phyloP scores from a whole-genome alignment of 2,113 vertebrate genomes.

The Trochalopteron elliotii region DNA sequence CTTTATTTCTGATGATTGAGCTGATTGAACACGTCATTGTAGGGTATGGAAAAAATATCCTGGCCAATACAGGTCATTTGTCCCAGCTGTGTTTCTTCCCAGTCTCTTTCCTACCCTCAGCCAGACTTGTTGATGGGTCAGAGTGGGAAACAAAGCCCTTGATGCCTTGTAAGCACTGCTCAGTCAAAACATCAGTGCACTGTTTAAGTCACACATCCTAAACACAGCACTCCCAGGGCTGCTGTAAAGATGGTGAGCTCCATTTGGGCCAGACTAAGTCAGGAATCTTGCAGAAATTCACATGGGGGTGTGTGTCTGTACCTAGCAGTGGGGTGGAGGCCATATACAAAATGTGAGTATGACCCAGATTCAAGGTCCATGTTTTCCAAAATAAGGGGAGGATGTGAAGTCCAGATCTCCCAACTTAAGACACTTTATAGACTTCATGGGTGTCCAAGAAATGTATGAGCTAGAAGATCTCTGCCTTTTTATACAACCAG shows the following conservation, averaged over 20 bases:
- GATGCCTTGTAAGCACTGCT: not conserved
- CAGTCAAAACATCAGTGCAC: not conserved
- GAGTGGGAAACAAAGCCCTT: not conserved
- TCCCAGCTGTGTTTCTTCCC: not conserved
- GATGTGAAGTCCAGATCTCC: not conserved
- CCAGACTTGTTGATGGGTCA: not conserved
- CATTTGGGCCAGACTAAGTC: accelerated
- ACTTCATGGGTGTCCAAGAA: not conserved
- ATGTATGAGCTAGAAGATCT: not conserved
- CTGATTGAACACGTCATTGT: not conserved
- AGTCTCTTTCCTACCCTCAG: not conserved
- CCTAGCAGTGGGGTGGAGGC: not conserved
- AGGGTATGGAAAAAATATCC: not conserved
- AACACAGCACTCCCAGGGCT: not conserved
- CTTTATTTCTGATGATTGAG: not conserved
- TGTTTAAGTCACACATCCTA: not conserved
- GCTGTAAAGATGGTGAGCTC: not conserved
- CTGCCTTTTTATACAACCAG: not conserved
- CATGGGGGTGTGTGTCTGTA: accelerated
- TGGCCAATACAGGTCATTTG: not conserved
- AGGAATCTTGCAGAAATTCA: not conserved
- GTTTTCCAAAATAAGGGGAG: not conserved
- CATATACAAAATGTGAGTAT: not conserved
- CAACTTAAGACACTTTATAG: not conserved
- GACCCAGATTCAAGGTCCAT: not conserved